Conservation (phyloP, 2,888 invertebrate genomes). For the Erannis defoliaria region DNA sequence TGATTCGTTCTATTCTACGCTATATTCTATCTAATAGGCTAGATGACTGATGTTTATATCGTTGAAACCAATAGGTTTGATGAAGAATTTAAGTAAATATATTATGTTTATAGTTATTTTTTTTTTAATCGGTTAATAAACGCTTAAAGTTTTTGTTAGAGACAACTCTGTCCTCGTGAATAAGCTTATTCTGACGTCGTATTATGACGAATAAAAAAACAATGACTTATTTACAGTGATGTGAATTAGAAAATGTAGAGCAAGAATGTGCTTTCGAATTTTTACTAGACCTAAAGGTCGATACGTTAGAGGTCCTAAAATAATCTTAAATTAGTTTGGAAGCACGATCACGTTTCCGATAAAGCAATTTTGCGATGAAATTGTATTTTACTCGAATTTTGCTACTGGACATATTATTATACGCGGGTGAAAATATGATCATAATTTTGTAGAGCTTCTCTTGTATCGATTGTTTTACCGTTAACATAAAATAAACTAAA, state of each 20-base stretch:
- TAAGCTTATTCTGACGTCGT: no score
- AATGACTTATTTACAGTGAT: background rate
- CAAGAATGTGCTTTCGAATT: background rate
- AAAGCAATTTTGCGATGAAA: slow-evolving; percentile 17
- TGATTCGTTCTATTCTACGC: no score
- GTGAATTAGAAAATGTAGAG: background rate
- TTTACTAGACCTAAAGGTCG: background rate
- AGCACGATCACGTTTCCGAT: slow-evolving; percentile 12
- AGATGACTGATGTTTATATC: no score
- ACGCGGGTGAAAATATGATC: background rate
- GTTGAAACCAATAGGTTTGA: no score
- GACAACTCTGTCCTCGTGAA: no score
- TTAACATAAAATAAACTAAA: background rate
- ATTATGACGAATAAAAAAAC: no score
- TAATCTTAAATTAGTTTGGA: slow-evolving; percentile 13
- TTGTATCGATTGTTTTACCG: background rate
- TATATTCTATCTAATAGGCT: no score
- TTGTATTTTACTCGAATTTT: slow-evolving; percentile 5
- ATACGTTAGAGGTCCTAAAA: slow-evolving; percentile 9
- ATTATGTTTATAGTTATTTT: no score
- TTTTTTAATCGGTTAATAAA: no score
- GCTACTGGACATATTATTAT: slow-evolving; percentile 4
- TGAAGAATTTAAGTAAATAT: no score
- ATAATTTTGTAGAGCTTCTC: background rate
- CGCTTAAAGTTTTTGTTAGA: no score